Evolutionary conservation across 2,797 vertebrate species (phyloP).

Genomic region (Fundulus diaphanus): DNA sequence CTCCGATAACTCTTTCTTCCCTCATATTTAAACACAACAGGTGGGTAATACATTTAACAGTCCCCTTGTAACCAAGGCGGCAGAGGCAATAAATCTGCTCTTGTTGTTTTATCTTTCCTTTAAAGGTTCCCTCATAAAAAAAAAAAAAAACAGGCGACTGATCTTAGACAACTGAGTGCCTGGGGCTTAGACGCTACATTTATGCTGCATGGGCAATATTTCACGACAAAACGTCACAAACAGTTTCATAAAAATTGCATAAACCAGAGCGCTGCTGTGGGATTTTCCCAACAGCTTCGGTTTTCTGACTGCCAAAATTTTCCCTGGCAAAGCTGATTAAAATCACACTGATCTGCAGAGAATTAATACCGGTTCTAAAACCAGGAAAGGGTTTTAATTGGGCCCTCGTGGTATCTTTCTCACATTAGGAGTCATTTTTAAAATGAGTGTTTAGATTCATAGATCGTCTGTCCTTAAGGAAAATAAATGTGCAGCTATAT

Average conservation of each 20-base stretch:
- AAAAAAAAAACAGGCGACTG: conserved; percentile 20
- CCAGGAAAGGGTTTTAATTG: conserved; percentile 3
- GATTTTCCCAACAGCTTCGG: conserved; percentile 7
- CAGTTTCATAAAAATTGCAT: neutral
- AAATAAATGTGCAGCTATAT: conserved; percentile 14
- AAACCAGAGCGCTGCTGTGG: neutral
- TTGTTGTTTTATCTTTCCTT: conserved; percentile 9
- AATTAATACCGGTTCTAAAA: conserved; percentile 13
- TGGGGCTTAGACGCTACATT: neutral
- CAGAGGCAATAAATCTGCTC: conserved; percentile 55
- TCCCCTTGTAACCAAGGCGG: conserved; percentile 49
- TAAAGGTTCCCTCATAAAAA: conserved; percentile 39
- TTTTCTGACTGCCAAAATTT: conserved; percentile 11
- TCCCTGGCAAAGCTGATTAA: conserved; percentile 19
- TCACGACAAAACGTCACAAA: neutral
- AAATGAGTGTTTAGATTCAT: neutral
- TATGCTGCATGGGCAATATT: neutral
- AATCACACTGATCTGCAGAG: conserved; percentile 10
- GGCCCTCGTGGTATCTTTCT: neutral
- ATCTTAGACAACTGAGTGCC: conserved; percentile 15
- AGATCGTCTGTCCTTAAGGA: conserved; percentile 2
- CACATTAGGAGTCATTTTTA: neutral
- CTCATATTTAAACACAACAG: conserved; percentile 10
- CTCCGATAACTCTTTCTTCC: neutral
- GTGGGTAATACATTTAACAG: conserved; percentile 44